phyloP scores from a whole-genome alignment of 2,888 invertebrate genomes.

The Scaptodrosophila latifasciaeformis region DNA sequence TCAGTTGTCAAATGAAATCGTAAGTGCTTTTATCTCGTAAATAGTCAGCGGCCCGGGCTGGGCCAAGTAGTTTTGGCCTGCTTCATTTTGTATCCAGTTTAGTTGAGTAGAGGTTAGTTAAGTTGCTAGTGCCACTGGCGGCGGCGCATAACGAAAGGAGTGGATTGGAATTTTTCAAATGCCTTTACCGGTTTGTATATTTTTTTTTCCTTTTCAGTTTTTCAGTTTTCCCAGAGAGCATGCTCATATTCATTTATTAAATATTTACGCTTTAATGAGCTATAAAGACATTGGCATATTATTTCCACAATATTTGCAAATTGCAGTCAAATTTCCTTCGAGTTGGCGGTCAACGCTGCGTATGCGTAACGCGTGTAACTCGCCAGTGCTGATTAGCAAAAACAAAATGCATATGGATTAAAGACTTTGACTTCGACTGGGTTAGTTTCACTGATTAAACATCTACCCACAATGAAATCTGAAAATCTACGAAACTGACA shows the following conservation, averaged over 20 bases:
- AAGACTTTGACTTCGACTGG: constrained; percentile 8
- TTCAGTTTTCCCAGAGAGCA: too few relatives aligned
- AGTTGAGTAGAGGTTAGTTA: too few relatives aligned
- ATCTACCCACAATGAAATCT: too few relatives aligned
- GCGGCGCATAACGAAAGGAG: not conserved
- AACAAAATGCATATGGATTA: constrained; percentile 7
- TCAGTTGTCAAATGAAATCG: constrained; percentile 65
- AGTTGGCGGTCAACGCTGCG: constrained; percentile 19
- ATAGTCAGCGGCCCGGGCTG: constrained; percentile 44
- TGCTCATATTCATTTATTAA: constrained; percentile 42
- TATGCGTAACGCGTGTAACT: constrained; percentile 31
- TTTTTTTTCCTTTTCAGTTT: not conserved
- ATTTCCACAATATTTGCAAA: not conserved
- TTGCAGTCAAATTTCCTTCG: too few relatives aligned
- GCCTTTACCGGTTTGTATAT: constrained; percentile 35
- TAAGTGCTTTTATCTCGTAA: constrained; percentile 62
- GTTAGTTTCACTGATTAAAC: too few relatives aligned
- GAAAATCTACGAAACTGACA: constrained; percentile 45
- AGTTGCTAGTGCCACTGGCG: not conserved
- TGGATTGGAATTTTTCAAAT: constrained; percentile 15
- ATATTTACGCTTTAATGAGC: constrained; percentile 45
- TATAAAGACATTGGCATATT: constrained; percentile 34
- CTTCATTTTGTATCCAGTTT: not conserved
- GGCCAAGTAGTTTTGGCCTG: not conserved
- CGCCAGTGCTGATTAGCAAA: constrained; percentile 23